phyloP scores from a whole-genome alignment of 1,140 invertebrate species.

The Apis cerana region DNA sequence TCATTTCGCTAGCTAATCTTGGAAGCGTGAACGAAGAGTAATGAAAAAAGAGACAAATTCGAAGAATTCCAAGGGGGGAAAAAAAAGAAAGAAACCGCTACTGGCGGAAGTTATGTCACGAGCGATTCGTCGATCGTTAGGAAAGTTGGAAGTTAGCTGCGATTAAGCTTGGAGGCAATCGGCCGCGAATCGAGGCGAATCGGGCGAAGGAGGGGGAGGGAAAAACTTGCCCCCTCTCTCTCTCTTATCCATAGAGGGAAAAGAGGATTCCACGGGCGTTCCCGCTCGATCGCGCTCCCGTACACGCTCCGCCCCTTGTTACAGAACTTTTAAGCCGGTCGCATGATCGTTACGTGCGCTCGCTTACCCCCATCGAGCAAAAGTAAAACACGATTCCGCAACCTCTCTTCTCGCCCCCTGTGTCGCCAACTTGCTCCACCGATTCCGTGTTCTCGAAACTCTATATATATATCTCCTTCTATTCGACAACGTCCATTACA shows the following conservation, averaged over 20 bases:
- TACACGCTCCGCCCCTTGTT: constrained; percentile 33
- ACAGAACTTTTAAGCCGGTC: constrained; percentile 38
- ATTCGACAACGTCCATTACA: too few relatives aligned
- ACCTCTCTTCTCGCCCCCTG: background rate
- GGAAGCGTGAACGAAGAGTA: too few relatives aligned
- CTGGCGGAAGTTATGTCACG: background rate
- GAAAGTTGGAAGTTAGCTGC: background rate
- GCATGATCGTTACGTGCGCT: constrained; percentile 35
- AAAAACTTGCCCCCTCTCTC: background rate
- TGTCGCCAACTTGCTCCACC: background rate
- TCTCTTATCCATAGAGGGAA: background rate
- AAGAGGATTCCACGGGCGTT: constrained; percentile 18
- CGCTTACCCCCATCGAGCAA: constrained; percentile 32
- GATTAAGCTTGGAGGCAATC: constrained; percentile 13
- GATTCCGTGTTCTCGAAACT: background rate
- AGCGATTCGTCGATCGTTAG: constrained; percentile 12
- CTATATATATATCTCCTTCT: too few relatives aligned
- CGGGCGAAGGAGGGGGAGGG: background rate
- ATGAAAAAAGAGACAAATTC: background rate
- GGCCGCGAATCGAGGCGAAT: background rate
- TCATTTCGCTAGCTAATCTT: too few relatives aligned
- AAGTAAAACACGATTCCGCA: background rate
- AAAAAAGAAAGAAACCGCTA: background rate
- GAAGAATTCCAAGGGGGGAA: too few relatives aligned
- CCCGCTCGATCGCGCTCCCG: constrained; percentile 20